Evolutionary conservation across 2,113 vertebrate species (phyloP), one percentile per base, ranked within the genome.

Genomic region (Struthio camelus): DNA sequence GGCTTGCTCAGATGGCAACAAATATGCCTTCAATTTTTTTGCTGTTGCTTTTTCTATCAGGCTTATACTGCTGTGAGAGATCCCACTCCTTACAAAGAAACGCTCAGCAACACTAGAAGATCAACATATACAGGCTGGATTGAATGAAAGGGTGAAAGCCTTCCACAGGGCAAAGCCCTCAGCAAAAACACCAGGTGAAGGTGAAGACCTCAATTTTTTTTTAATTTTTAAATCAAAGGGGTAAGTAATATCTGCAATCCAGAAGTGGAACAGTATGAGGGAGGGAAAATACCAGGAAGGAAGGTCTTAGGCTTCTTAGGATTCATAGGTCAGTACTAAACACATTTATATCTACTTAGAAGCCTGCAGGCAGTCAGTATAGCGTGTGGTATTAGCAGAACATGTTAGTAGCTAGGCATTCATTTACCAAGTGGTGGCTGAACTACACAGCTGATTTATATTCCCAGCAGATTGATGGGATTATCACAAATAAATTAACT

Each of bases 221-320:
- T 46, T 46, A 16, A 16, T 16, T 48, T 19, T 48, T 48, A 8
- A 18, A 30, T 28, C 1, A 2, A 36, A 64, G 61, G 5, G 34
- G 14, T 38, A 44, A 42, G 14, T 38, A 44, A 42, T 6, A 51
- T 10, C 62, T 9, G 5, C 62, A 28, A 1, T 1, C 27, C 32
- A 6, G 24, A 0, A 2, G 0, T 1, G 10, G 65, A 27, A 6
- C 12, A 71, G 15, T 62, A 34, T 1, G 20, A 32, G 9, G 42
- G 36, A 9, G 1, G 25, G 8, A 48, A 71, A 14, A 8, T 14
- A 14, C 56, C 14, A 8, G 34, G 14, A 23, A 14, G 19, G 25
- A 79, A 73, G 1, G 0, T 4, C 8, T 78, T 36, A 1, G 5
- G 4, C 11, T 30, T 17, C 36, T 27, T 36, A 4, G 51, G 56